A percentile compares a stretch with the other conserved stretches of the same genome.
Evolutionary conservation across 2,113 vertebrate species (phyloP).

Genomic region (Cichladusa arquata): DNA sequence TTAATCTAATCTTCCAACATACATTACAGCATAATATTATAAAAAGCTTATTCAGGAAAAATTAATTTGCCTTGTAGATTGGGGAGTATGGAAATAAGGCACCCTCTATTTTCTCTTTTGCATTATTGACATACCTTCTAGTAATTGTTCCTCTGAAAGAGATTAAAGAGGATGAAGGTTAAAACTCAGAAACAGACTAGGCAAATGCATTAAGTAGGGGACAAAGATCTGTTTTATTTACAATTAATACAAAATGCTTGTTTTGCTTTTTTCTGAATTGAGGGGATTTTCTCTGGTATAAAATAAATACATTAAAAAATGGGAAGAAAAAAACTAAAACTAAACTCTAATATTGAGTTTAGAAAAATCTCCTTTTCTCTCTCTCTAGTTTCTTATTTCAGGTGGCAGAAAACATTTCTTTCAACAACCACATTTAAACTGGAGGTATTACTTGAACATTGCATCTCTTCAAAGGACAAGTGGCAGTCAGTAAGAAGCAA

Average conservation of each 20-base stretch:
- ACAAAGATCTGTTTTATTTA: background rate
- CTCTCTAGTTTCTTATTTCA: slow-evolving; percentile 23
- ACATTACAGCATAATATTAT: background rate
- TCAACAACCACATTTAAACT: background rate
- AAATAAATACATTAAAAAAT: background rate
- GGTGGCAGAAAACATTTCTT: slow-evolving; percentile 9
- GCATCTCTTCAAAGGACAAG: slow-evolving; percentile 22
- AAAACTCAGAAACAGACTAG: slow-evolving; percentile 4
- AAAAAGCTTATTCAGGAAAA: background rate
- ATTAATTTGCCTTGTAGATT: slow-evolving; percentile 37
- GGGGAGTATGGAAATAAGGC: background rate
- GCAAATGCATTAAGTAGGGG: background rate
- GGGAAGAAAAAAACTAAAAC: background rate
- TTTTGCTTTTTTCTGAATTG: background rate
- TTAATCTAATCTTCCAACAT: slow-evolving; percentile 24
- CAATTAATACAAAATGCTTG: background rate
- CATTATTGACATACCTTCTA: slow-evolving; percentile 45
- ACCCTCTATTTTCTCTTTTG: slow-evolving; percentile 15
- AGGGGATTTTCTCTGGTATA: background rate
- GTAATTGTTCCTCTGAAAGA: slow-evolving; percentile 22
- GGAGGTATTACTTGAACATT: background rate
- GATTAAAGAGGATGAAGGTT: slow-evolving; percentile 23
- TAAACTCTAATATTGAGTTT: background rate
- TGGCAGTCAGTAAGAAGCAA: slow-evolving; percentile 21
- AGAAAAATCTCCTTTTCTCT: slow-evolving; percentile 23